These are phyloP conservation scores for Pomacea canaliculata DNA, from an alignment of 2,888 invertebrate species.

Conservation along the genomic window DNA sequence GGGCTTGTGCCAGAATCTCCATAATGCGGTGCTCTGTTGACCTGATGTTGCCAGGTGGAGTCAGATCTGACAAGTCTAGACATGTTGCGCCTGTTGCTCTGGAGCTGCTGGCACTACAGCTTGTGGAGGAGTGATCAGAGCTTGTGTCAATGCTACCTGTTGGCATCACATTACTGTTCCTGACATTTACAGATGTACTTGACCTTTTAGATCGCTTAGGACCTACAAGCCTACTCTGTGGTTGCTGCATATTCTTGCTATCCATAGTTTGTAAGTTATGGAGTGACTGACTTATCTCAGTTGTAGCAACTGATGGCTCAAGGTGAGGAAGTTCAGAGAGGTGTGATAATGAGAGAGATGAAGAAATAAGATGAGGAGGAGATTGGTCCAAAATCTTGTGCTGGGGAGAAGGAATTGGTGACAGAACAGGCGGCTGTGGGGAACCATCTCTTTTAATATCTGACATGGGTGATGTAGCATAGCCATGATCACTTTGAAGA, in stretches of 20 bases:
- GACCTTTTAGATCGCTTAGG: not conserved
- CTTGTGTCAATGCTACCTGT: not conserved
- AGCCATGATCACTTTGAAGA: conserved; percentile 1
- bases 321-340: not conserved
- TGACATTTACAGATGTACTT: not conserved
- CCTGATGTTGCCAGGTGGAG: conserved; percentile 6
- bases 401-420: conserved; percentile 24
- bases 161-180: not conserved
- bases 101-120: not conserved
- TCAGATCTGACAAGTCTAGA: conserved; percentile 5
- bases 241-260: no score
- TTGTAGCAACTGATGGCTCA: not conserved
- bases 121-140: not conserved
- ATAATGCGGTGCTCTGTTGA: conserved; percentile 18
- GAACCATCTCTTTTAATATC: not conserved
- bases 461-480: not conserved
- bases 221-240: not conserved
- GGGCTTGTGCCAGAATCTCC: conserved; percentile 27
- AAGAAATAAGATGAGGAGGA: conserved; percentile 8
- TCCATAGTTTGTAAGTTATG: not conserved
- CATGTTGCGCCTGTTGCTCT: not conserved
- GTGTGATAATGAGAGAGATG: not conserved
- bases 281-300: not conserved
- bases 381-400: conserved; percentile 12
- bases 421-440: conserved; percentile 17